These are phyloP conservation scores for Leptogaster cylindrica DNA, from an alignment of 2,888 invertebrate species.

Conservation along the genomic window DNA sequence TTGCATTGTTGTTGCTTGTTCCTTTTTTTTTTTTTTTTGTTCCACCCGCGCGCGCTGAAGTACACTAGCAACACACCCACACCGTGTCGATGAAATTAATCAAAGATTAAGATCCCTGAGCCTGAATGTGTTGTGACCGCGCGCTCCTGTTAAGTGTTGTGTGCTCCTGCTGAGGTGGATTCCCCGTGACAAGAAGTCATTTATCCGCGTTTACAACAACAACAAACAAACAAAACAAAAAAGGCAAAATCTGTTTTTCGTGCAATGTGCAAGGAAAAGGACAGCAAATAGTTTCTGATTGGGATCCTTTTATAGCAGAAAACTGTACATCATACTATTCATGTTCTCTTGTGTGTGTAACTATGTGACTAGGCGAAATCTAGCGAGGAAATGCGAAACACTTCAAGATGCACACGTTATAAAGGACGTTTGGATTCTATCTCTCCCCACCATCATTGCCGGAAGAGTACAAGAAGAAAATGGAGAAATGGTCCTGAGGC, in stretches of 20 bases:
- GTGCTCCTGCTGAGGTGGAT: not conserved
- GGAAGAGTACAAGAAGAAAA: constrained; percentile 23
- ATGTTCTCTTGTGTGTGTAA: not conserved
- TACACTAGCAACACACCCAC: no score
- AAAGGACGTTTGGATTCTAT: no score
- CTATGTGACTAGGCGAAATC: not conserved
- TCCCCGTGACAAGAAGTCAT: not conserved
- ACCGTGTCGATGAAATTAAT: constrained; percentile 8
- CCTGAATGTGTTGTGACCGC: constrained; percentile 19
- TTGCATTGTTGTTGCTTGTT: not conserved
- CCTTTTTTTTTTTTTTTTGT: not conserved
- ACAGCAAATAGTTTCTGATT: constrained; percentile 23
- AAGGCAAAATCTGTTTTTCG: no score
- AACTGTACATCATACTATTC: no score
- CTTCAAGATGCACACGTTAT: no score
- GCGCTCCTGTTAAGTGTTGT: not conserved
- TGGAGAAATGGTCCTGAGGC: constrained; percentile 18
- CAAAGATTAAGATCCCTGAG: not conserved
- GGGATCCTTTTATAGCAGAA: constrained; percentile 22
- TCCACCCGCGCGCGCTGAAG: constrained; percentile 7
- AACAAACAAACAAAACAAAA: no score
- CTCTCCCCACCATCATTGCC: no score
- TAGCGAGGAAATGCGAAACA: no score
- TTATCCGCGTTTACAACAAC: not conserved
- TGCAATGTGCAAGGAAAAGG: not conserved